These are phyloP conservation scores for Aurelia aurita DNA, from an alignment of 30 jellyfish, hydroid and myxozoan genomes.

Conservation along the genomic window DNA sequence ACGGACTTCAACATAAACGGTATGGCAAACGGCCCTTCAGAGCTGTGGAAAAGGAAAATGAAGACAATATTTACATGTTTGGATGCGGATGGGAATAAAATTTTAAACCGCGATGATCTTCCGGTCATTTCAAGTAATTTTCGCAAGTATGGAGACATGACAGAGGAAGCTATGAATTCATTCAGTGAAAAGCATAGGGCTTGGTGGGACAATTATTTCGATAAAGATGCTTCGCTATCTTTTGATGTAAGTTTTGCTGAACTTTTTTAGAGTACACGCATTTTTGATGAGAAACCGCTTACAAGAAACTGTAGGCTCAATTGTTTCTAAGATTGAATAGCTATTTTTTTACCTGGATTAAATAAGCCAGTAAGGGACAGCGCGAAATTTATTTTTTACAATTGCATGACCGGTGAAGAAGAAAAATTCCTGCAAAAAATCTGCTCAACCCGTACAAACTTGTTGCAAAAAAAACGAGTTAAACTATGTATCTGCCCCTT, in stretches of 20 bases:
- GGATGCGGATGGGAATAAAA: slow-evolving; percentile 69
- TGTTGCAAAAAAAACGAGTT: too few species aligned
- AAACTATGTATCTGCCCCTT: too few species aligned
- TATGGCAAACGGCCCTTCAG: slow-evolving; percentile 27
- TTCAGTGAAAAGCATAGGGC: slow-evolving; percentile 26
- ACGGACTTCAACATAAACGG: neutral
- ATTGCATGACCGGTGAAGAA: too few species aligned
- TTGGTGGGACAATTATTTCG: slow-evolving; percentile 62
- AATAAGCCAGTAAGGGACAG: too few species aligned
- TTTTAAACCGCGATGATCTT: slow-evolving; percentile 39
- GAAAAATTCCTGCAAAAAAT: too few species aligned
- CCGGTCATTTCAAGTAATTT: slow-evolving; percentile 58
- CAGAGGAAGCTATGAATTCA: slow-evolving; percentile 41
- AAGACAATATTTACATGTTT: slow-evolving; percentile 62
- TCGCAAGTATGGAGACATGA: slow-evolving; percentile 43
- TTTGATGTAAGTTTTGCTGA: slow-evolving; percentile 22
- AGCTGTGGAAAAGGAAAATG: slow-evolving; percentile 65
- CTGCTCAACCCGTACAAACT: too few species aligned
- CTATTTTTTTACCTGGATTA: too few species aligned
- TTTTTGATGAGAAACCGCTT: too few species aligned
- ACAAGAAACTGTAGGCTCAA: too few species aligned
- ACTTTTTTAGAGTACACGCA: too few species aligned
- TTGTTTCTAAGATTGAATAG: too few species aligned
- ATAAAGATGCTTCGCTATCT: slow-evolving; percentile 21
- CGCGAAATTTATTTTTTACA: too few species aligned